Percentiles rank a stretch among this genome's conserved stretches.
These are phyloP conservation scores for Cherax destructor DNA, from an alignment of 1,140 invertebrate species.

Conservation along the genomic window DNA sequence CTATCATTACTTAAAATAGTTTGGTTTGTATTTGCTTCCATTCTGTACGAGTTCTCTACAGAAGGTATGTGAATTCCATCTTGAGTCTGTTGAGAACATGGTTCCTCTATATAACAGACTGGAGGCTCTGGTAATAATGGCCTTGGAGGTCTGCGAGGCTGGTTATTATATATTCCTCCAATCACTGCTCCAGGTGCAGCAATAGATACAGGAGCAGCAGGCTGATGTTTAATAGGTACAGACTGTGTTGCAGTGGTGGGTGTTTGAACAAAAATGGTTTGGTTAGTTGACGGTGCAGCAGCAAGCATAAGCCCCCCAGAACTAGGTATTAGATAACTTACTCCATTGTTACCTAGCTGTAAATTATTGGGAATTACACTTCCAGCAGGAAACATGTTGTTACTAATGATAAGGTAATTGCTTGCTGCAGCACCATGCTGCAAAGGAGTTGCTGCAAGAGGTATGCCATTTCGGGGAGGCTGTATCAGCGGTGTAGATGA, in stretches of 20 bases:
- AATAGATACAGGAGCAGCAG: constrained; percentile 36
- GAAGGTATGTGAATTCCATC: not conserved
- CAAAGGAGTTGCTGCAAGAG: constrained; percentile 32
- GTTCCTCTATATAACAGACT: constrained; percentile 33
- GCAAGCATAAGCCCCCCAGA: constrained; percentile 55
- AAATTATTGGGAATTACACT: constrained; percentile 60
- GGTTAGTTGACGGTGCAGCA: constrained; percentile 48
- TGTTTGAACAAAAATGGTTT: constrained; percentile 50
- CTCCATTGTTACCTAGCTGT: constrained; percentile 45
- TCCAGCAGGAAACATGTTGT: constrained; percentile 58
- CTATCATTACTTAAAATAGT: constrained; percentile 7
- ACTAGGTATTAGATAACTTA: constrained; percentile 59
- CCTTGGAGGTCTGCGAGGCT: not conserved
- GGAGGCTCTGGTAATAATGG: constrained; percentile 29
- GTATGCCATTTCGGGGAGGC: constrained; percentile 47
- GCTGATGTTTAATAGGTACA: constrained; percentile 27
- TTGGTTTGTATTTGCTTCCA: constrained; percentile 5
- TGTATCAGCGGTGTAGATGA: constrained; percentile 43
- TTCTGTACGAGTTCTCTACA: constrained; percentile 5
- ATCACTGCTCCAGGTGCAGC: constrained; percentile 8
- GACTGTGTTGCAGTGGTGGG: constrained; percentile 40
- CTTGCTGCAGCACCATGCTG: constrained; percentile 35
- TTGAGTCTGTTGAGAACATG: constrained; percentile 16
- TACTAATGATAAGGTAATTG: constrained; percentile 58
- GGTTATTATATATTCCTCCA: constrained; percentile 36